These are phyloP conservation scores for Trematomus bernacchii DNA, from an alignment of 2,797 vertebrate genomes.

Conservation along the genomic window DNA sequence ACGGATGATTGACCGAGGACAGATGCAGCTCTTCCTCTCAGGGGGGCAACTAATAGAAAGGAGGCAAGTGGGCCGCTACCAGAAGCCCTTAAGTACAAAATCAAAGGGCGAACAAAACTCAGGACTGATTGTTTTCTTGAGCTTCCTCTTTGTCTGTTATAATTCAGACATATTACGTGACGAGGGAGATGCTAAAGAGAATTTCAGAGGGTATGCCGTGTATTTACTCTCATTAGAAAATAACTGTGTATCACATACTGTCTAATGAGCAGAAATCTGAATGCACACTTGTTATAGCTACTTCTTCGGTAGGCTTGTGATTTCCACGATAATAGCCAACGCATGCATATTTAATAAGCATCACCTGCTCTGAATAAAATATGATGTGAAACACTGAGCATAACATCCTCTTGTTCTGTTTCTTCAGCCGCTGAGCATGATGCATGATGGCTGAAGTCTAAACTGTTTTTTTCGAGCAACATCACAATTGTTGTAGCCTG, in stretches of 20 bases:
- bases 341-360: constrained; percentile 50
- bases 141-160: constrained; percentile 38
- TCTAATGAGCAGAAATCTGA: constrained; percentile 19
- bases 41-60: constrained; percentile 60
- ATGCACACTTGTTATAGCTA: constrained; percentile 12
- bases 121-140: constrained; percentile 17
- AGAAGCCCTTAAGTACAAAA: constrained; percentile 33
- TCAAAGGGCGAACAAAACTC: constrained; percentile 37
- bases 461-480: not conserved
- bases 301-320: constrained; percentile 19
- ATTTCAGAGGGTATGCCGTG: constrained; percentile 13
- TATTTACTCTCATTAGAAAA: constrained; percentile 28
- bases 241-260: not conserved
- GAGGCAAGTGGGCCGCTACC: constrained; percentile 55
- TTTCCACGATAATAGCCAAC: constrained; percentile 40
- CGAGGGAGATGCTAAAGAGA: constrained; percentile 26
- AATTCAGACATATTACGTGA: constrained; percentile 40
- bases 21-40: constrained; percentile 59
- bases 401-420: constrained; percentile 13
- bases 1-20: constrained; percentile 70
- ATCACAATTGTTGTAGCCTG: not conserved
- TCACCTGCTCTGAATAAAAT: constrained; percentile 52
- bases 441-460: constrained; percentile 5
- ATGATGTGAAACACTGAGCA: constrained; percentile 17
- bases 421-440: constrained; percentile 1